Base-by-base conservation (phyloP, 2,888 invertebrate genomes). In the Terebella lapidaria region DNA sequence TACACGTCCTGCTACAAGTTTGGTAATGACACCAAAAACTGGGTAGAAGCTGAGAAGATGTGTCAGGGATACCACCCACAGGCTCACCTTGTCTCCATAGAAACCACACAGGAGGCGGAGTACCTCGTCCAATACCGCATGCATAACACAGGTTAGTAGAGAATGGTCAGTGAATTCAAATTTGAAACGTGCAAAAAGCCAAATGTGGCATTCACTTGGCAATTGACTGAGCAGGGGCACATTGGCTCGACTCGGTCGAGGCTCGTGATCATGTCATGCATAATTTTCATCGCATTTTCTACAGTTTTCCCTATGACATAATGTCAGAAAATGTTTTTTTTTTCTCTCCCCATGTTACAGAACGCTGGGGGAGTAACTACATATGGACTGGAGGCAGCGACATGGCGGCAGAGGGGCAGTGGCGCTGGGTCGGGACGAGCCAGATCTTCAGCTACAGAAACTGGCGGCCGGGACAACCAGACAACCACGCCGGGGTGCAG, bases 41-140 rank as follows among this genome's bases (percentile, higher is more conserved):
- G 65, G 65, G 42, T 65, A 15, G 61, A 65, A 47, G 65, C 65
- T 3, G 65, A 65, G 61, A 63, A 61, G 55, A 28, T 47, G 26
- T 65, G 65, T 49, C 65, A 63, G 59, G 5, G 28, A n/a, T 27
- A 54, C 20, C 63, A 63, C 35, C 58, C 30, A 2, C 28, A 56
- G n/a, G 47, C 63, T 15, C 65, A 65, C 45, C 63, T 65, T 42
- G 61, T 63, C 20, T 56, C 57, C 54, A 59, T 65, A 35, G 63
- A 65, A 52, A 63, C 58, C 3, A 29, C 49, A 26, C 56, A 60
- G 5, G 65, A 65, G 55, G 54, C 57, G 20, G 56, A 60, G 28
- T 65, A 61, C 56, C 52, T 65, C 29, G 26, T 63, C 47, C 51
- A 56, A 28, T 65, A 59, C 46, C 25, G 65, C 4, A 20, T 49